Percentiles rank a stretch among this genome's conserved stretches.
These are phyloP conservation scores for Thalassoma bifasciatum DNA, from an alignment of 2,113 vertebrate genomes.

Conservation along the genomic window DNA sequence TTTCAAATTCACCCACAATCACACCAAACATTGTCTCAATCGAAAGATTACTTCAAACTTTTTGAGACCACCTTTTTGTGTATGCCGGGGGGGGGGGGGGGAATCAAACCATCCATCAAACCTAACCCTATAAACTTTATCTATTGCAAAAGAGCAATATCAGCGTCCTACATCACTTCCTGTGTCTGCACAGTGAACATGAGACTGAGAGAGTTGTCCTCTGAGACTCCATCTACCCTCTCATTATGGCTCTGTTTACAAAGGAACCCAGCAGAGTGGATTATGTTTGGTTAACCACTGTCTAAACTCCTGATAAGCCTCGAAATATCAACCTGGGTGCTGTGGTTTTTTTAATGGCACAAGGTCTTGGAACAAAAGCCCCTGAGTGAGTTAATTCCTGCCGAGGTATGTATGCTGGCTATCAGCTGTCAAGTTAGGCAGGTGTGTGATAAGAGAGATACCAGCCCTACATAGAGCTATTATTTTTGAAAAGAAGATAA, in stretches of 20 bases:
- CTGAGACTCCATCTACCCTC: constrained; percentile 26
- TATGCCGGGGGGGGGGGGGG: no score
- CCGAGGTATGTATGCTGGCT: constrained; percentile 27
- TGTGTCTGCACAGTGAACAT: constrained; percentile 11
- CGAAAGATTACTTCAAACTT: no score
- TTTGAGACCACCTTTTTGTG: not conserved
- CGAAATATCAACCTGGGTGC: constrained; percentile 45
- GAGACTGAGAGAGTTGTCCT: constrained; percentile 32
- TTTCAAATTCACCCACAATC: no score
- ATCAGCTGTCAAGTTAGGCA: constrained; percentile 44
- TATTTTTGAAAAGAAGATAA: constrained; percentile 9
- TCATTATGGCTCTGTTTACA: constrained; percentile 53
- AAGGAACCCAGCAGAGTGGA: constrained; percentile 23
- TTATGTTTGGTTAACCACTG: constrained; percentile 67
- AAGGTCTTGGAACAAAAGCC: constrained; percentile 44
- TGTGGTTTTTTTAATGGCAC: constrained; percentile 42
- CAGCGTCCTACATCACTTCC: constrained; percentile 8
- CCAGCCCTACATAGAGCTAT: not conserved
- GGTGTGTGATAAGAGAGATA: constrained; percentile 64
- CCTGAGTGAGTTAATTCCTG: constrained; percentile 38
- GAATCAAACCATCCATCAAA: no score
- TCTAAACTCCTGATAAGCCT: constrained; percentile 62
- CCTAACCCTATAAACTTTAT: no score
- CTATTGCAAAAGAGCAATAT: not conserved
- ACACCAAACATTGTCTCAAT: no score